Base-by-base conservation (phyloP, 1,140 invertebrate species). In the Nixonia krombeini region DNA sequence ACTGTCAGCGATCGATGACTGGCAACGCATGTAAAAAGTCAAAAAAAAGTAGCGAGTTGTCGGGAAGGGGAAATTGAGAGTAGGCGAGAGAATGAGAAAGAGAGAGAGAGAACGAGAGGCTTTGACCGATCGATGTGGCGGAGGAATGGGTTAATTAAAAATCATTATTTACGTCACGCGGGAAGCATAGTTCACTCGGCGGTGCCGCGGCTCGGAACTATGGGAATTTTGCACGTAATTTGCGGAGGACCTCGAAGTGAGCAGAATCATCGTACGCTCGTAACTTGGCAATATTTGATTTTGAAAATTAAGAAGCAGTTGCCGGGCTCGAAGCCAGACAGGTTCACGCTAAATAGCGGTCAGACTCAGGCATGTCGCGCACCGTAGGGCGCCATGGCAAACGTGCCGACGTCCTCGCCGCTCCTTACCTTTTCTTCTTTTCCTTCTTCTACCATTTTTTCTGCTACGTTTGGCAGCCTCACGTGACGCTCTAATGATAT, bases 251-350 rank as follows among this genome's bases (percentile, higher is more conserved):
- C 12, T 17, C 46, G 33, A 17, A 37, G 50, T 23, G 44, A 40
- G 16, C 31, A 51, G 26, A 29, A 40, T 61, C 47, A 46, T 40
- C 49, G 52, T 50, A 50, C 41, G 65, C 33, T 61, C 59, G 45
- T 64, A 58, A 53, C 51, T 70, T 65, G 51, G 61, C 28, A 42
- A 55, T 38, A 53, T 61, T 68, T 56, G 63, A 57, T 71, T 62
- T 63, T 63, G 44, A 66, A 58, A 71, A 67, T 71, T 66, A 67
- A 71, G 69, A 66, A 67, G 69, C 69, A 71, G 63, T 67, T 71
- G 52, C 52, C 55, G 52, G 68, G 44, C n/a, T 56, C 38, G 8
- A 37, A 51, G 45, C 55, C 57, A 62, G 65, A 70, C 68, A 66
- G 62, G 56, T 66, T 70, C 62, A 66, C 62, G 56, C 68, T 70